Conservation (phyloP, 1,140 invertebrate genomes). For the Pteromalus puparum region DNA sequence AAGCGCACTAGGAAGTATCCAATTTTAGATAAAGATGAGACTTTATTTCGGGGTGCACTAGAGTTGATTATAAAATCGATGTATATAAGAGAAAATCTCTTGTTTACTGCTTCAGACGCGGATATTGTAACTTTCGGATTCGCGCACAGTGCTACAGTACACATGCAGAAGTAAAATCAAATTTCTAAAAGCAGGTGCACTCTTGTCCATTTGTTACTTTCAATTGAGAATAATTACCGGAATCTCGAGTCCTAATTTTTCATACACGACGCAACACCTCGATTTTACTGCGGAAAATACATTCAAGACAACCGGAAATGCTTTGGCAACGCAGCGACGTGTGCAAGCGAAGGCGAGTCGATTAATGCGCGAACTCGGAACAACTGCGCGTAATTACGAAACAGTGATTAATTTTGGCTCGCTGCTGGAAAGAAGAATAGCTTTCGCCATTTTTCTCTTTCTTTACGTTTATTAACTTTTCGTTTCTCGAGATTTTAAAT, state of each 20-base stretch:
- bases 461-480: neutral
- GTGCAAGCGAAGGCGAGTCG: neutral
- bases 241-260: neutral
- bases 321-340: neutral
- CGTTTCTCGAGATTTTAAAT: constrained; percentile 3
- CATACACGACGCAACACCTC: neutral
- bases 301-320: constrained; percentile 3
- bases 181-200: too few relatives aligned
- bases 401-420: constrained; percentile 30
- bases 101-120: neutral
- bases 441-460: constrained; percentile 9
- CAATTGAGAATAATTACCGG: constrained; percentile 6
- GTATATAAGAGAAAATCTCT: too few relatives aligned
- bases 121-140: neutral
- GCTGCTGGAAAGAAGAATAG: neutral
- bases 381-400: constrained; percentile 26
- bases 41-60: neutral
- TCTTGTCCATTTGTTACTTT: neutral
- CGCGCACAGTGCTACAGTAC: too few relatives aligned
- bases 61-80: too few relatives aligned
- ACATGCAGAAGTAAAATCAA: too few relatives aligned
- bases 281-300: neutral
- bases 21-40: neutral
- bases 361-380: neutral
- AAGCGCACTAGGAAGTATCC: neutral